Percentiles rank a stretch among this genome's conserved stretches.
Evolutionary conservation across 1,140 invertebrate species (phyloP).

Genomic region (Tachypleus tridentatus): DNA sequence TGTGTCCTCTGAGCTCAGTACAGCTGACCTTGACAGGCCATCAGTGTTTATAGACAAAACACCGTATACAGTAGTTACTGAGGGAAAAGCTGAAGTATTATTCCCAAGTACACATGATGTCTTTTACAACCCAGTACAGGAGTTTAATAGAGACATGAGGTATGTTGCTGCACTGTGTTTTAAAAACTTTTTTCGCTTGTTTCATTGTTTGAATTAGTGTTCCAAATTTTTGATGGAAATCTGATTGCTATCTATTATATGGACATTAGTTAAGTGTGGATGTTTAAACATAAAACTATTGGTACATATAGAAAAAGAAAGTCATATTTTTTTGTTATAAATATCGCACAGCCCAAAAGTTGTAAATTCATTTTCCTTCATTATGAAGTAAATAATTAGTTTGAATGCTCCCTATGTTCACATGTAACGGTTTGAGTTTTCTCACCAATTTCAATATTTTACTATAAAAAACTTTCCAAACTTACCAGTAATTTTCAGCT

Average conservation of each 20-base stretch:
- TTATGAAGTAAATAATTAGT: too few species aligned
- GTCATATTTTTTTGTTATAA: too few species aligned
- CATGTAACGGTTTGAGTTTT: too few species aligned
- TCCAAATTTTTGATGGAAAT: conserved; percentile 3
- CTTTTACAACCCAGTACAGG: conserved; percentile 96
- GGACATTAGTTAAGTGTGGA: conserved; percentile 26
- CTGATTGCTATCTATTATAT: conserved; percentile 10
- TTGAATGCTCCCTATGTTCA: too few species aligned
- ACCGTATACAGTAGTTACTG: conserved; percentile 29
- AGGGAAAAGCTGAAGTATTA: conserved; percentile 61
- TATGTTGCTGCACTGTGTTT: conserved; percentile 31
- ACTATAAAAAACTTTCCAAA: too few species aligned
- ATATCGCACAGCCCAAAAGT: too few species aligned
- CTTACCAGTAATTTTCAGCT: too few species aligned
- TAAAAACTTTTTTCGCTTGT: background rate
- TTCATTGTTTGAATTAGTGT: conserved; percentile 1
- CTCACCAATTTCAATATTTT: too few species aligned
- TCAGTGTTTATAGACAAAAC: background rate
- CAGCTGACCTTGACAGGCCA: background rate
- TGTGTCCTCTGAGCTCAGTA: background rate
- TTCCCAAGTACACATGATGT: conserved; percentile 52
- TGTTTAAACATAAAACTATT: conserved; percentile 21
- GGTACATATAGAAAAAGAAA: too few species aligned
- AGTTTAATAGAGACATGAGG: conserved; percentile 94
- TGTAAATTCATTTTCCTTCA: too few species aligned